Evolutionary conservation across 2,888 invertebrate genomes (phyloP), one percentile per base, ranked within the genome.

Genomic region (Phyllotreta cruciferae): DNA sequence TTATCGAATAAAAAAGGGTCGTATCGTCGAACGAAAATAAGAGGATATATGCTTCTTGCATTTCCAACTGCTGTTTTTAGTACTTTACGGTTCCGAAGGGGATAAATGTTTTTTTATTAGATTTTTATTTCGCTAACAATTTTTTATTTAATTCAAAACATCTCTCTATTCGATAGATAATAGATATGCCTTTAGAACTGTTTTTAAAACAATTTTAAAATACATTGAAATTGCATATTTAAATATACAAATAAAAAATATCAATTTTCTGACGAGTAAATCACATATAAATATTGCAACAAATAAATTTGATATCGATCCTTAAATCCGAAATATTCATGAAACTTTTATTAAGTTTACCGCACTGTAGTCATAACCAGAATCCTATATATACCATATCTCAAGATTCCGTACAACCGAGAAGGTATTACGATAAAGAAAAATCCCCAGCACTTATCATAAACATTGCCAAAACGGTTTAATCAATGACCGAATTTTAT

Each of bases 1-100:
- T 60, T 60, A 60, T 60, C 52, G 52, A 36, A 44, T 52, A 44
- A 60, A 60, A 60, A 60, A 42, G 41, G 58, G 52, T 36, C 52
- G 52, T 42, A 52, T 13, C n/a, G 24, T 36, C 10, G 49, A 37
- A 37, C 37, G 13, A 37, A 52, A 52, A 60, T 53, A 52, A 60
- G 37, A 24, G 52, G 42, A 11, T 42, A 34, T 52, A 44, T 39
- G 60, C 36, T 13, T 4, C 52, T 34, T 42, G 52, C 52, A 44
- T 60, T 52, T 11, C 35, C 49, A 49, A 49, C 49, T 10, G 34
- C 49, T 49, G 49, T 34, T 49, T 35, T 49, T 35, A 9, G 49
- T 35, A 10, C 10, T 11, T n/a, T n/a, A 35, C 7, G 34, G 34
- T 7, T 47, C 10, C 6, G 6, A 47, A 34, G 4, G 14, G 49